These are phyloP conservation scores for Coregonus sp. DNA, from an alignment of 2,797 vertebrate genomes.

Conservation along the genomic window DNA sequence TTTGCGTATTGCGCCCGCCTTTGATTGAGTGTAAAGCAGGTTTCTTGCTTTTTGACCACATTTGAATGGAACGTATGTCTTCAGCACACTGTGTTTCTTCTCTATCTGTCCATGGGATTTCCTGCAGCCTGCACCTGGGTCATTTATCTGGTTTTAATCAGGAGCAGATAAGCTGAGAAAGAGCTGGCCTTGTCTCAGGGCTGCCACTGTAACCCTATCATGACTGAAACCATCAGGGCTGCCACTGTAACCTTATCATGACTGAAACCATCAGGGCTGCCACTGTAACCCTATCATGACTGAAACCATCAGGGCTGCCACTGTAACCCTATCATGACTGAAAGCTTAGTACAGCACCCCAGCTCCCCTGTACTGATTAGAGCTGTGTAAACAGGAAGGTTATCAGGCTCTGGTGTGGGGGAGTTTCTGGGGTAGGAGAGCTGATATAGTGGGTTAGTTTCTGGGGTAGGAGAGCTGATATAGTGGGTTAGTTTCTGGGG, in stretches of 20 bases:
- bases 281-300: neutral
- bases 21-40: neutral
- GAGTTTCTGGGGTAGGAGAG: neutral
- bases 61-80: neutral
- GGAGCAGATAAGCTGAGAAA: neutral
- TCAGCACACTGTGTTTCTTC: neutral
- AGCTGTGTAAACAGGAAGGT: constrained; percentile 1
- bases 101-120: neutral
- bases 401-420: neutral
- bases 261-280: neutral
- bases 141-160: neutral
- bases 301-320: neutral
- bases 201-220: neutral
- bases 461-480: too few species aligned
- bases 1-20: neutral
- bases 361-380: neutral
- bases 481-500: too few species aligned
- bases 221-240: neutral
- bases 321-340: neutral
- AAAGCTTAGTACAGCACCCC: neutral
- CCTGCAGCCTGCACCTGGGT: neutral
- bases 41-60: too few species aligned
- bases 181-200: neutral
- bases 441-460: too few species aligned
- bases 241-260: neutral